These are phyloP conservation scores for Agelastica alni DNA, from an alignment of 2,888 invertebrate species.

Conservation along the genomic window DNA sequence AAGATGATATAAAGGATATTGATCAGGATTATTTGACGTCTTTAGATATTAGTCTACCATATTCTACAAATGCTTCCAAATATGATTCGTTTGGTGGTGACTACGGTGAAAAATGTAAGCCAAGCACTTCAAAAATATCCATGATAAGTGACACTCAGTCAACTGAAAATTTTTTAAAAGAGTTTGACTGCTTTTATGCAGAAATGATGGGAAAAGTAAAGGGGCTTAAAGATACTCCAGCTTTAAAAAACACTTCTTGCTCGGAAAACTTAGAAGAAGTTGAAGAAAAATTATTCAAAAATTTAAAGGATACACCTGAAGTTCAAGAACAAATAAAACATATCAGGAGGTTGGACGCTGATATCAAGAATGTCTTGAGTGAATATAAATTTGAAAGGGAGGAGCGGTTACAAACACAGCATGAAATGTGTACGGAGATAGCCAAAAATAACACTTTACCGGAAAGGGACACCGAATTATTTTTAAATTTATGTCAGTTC, in stretches of 20 bases:
- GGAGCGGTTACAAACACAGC: slow-evolving; percentile 33
- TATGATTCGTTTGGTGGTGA: background rate
- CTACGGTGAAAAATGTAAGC: background rate
- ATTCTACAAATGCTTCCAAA: slow-evolving; percentile 1
- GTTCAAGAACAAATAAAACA: slow-evolving; percentile 33
- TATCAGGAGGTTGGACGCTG: slow-evolving; percentile 34
- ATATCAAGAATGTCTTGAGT: slow-evolving; percentile 35
- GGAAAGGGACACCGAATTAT: slow-evolving; percentile 30
- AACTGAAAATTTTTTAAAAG: slow-evolving; percentile 26
- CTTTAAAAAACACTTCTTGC: slow-evolving; percentile 22
- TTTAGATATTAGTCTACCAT: slow-evolving; percentile 11
- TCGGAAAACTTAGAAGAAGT: slow-evolving; percentile 15
- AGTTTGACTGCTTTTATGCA: slow-evolving; percentile 34
- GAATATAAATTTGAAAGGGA: slow-evolving; percentile 34
- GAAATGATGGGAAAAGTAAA: slow-evolving; percentile 38
- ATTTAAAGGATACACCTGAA: slow-evolving; percentile 36
- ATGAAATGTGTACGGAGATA: slow-evolving; percentile 37
- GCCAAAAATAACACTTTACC: slow-evolving; percentile 10
- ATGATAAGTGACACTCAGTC: slow-evolving; percentile 27
- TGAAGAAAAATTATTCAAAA: slow-evolving; percentile 32
- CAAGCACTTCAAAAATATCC: slow-evolving; percentile 8
- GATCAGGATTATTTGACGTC: background rate
- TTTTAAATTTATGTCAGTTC: slow-evolving; percentile 36
- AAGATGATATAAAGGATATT: background rate
- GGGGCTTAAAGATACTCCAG: slow-evolving; percentile 31